Evolutionary conservation across 2,113 vertebrate species (phyloP).

Genomic region (Pseudorhombus dupliciocellatus): DNA sequence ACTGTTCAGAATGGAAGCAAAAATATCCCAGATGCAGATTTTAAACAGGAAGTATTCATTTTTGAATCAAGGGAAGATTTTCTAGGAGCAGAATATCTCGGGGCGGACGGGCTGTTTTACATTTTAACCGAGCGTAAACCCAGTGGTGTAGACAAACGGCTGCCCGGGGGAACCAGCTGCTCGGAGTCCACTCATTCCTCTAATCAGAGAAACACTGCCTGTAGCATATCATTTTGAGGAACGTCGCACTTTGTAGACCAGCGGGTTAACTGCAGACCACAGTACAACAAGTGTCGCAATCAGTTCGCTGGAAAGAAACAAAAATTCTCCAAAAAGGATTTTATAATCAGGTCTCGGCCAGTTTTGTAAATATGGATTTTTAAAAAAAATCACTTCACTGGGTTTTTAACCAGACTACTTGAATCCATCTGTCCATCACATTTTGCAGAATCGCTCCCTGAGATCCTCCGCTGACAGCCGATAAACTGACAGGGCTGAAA

Average conservation of each 20-base stretch:
- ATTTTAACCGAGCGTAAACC: conserved; percentile 22
- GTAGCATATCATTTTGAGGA: conserved; percentile 11
- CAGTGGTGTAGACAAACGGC: conserved; percentile 7
- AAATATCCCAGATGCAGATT: not conserved
- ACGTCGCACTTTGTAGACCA: not conserved
- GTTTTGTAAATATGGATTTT: not conserved
- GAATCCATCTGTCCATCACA: conserved; percentile 1
- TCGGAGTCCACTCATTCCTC: conserved; percentile 18
- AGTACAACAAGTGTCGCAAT: conserved; percentile 10
- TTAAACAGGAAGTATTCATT: not conserved
- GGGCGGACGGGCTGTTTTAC: conserved; percentile 1
- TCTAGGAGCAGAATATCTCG: conserved; percentile 11
- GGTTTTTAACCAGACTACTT: not conserved
- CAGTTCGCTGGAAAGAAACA: not conserved
- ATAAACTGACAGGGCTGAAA: conserved; percentile 9
- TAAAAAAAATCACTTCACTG: not conserved
- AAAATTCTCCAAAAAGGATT: not conserved
- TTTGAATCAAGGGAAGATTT: not conserved
- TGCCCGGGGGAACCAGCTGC: not conserved
- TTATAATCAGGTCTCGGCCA: no score
- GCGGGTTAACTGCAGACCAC: conserved; percentile 3
- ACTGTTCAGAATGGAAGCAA: no score
- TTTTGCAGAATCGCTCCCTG: conserved; percentile 11
- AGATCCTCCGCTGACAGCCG: conserved; percentile 3
- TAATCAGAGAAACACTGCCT: conserved; percentile 15